A percentile compares a stretch with the other conserved stretches of the same genome.
These are phyloP conservation scores for Intoshia linei DNA, from an alignment of 1,140 invertebrate species.

Conservation along the genomic window DNA sequence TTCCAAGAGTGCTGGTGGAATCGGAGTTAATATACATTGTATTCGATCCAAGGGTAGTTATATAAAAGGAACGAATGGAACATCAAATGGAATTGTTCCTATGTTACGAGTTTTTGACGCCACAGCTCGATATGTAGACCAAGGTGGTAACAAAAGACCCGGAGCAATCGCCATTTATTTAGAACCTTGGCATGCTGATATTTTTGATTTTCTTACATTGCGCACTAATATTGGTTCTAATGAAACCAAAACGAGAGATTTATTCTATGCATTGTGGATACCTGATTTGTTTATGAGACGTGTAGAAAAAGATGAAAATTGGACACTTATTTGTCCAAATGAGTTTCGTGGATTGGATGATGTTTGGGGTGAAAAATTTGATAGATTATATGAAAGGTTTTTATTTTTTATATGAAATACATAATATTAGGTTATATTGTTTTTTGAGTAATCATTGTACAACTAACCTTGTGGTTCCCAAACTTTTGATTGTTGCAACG, in stretches of 20 bases:
- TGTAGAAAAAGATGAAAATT: constrained; percentile 47
- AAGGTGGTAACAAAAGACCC: constrained; percentile 87
- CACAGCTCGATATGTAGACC: constrained; percentile 76
- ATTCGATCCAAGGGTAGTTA: constrained; percentile 60
- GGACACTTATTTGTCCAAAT: constrained; percentile 85
- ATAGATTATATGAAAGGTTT: constrained; percentile 47
- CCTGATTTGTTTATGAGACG: constrained; percentile 92
- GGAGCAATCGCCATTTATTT: constrained; percentile 92
- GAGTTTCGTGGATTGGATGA: constrained; percentile 58
- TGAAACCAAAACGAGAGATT: constrained; percentile 59
- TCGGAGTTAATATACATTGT: constrained; percentile 76
- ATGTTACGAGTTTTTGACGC: constrained; percentile 85
- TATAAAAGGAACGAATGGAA: constrained; percentile 69
- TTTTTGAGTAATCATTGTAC: too few species aligned
- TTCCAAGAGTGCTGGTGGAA: constrained; percentile 79
- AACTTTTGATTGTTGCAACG: too few species aligned
- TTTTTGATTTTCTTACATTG: too few species aligned
- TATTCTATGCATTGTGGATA: constrained; percentile 95
- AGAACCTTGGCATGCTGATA: constrained; percentile 92
- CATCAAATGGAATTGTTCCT: constrained; percentile 77
- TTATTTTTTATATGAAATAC: too few species aligned
- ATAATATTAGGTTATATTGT: too few species aligned
- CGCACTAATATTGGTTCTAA: too few species aligned
- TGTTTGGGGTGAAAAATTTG: constrained; percentile 72
- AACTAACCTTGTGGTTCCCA: too few species aligned